phyloP scores from a whole-genome alignment of 2,888 invertebrate species.

The Eremobia ochroleuca region DNA sequence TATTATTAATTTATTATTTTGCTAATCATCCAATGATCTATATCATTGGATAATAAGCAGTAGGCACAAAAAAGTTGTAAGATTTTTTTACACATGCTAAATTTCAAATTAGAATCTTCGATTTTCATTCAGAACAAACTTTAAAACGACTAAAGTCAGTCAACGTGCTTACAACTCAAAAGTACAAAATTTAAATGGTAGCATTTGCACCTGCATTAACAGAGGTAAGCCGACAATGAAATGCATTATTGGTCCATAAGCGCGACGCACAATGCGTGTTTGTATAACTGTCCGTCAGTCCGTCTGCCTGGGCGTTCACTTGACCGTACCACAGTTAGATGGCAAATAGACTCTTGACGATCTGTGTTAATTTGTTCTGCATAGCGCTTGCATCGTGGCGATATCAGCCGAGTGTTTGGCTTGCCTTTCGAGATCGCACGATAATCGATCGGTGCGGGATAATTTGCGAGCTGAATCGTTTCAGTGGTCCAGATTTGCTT shows the following conservation, averaged over 20 bases:
- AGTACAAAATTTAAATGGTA: constrained; percentile 68
- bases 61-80: background rate
- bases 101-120: background rate
- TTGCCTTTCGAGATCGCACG: constrained; percentile 65
- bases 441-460: constrained; percentile 65
- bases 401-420: constrained; percentile 77
- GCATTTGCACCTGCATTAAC: constrained; percentile 82
- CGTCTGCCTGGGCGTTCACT: constrained; percentile 84
- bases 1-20: no score
- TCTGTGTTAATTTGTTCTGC: constrained; percentile 89
- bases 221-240: constrained; percentile 84
- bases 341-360: constrained; percentile 85
- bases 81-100: background rate
- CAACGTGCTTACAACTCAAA: constrained; percentile 7
- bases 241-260: constrained; percentile 87
- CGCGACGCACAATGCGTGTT: constrained; percentile 84
- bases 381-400: constrained; percentile 81
- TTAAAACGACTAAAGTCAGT: background rate
- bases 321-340: constrained; percentile 87
- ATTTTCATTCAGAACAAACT: background rate
- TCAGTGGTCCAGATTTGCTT: constrained; percentile 24
- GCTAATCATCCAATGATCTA: no score
- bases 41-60: no score
- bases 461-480: constrained; percentile 33
- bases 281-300: constrained; percentile 86